Evolutionary conservation across 1,140 invertebrate genomes (phyloP), one percentile per base, ranked within the genome.

Genomic region (Trissolcus basalis): DNA sequence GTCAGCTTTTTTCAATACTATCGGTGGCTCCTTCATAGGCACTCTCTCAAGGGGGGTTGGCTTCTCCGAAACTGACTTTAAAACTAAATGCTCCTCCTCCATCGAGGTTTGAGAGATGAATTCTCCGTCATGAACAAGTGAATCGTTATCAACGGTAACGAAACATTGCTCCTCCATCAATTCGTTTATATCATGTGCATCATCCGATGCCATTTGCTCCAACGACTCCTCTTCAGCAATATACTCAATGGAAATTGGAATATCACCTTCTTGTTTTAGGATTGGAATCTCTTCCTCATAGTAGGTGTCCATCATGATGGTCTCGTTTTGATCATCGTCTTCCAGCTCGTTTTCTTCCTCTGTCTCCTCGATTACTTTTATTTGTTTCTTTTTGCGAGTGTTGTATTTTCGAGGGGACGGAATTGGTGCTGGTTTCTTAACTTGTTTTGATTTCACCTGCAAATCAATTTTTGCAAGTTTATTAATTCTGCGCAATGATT

Each of bases 181-280:
- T 4, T 63, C 65, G n/a, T 33, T 19, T n/a, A 69, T 64, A 4
- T 75, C 72, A 0, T 75, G 51, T 0, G 45, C 13, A 7, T 69
- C 63, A 11, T 69, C 72, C 0, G 53, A 53, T 1, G 64, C 54
- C 0, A 75, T 63, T 41, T 69, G 64, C 43, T 75, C 64, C 4
- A 75, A 9, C 10, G 58, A 19, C 5, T 64, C 72, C 5, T 69
- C 65, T 1, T 13, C 14, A 3, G 4, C 65, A 15, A 75, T 59
- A 19, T 75, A 75, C 32, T 75, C 71, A 27, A 75, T 75, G 1
- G 58, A 33, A 10, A 75, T 75, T 14, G 72, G 64, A 1, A 75
- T 44, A 0, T 69, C 44, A 12, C 53, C 8, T 6, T 75, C 72
- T 36, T 75, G 53, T 11, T 75, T 75, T 1, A 75, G 4, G 0